Percentiles rank a stretch among this genome's conserved stretches.
Evolutionary conservation across 2,888 invertebrate species (phyloP).

Genomic region (Drosophila demipolita): DNA sequence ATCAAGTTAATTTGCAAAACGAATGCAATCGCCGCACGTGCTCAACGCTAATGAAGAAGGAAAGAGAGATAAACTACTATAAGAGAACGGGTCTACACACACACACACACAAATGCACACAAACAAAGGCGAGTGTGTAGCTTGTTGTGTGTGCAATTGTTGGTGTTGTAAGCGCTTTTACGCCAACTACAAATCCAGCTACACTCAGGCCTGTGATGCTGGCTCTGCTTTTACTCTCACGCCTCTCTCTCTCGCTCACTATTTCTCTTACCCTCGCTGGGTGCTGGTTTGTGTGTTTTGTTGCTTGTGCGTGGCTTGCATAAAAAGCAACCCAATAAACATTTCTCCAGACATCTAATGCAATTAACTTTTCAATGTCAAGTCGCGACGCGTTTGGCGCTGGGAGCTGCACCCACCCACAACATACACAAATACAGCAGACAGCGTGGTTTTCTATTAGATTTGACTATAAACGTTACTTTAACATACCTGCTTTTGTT

Average conservation of each 20-base stretch:
- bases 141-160: conserved; percentile 41
- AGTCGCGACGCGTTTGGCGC: conserved; percentile 49
- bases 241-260: conserved; percentile 27
- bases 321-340: conserved; percentile 66
- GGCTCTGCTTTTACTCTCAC: conserved; percentile 24
- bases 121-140: conserved; percentile 1
- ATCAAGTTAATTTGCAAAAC: background rate
- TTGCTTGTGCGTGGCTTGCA: conserved; percentile 71
- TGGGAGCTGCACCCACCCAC: conserved; percentile 33
- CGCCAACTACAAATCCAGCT: conserved; percentile 62
- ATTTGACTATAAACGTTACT: conserved; percentile 27
- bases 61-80: conserved; percentile 21
- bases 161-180: conserved; percentile 67
- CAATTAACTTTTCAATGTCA: conserved; percentile 71
- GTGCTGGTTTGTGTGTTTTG: conserved; percentile 15
- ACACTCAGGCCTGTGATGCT: conserved; percentile 49
- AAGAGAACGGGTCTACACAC: conserved; percentile 38
- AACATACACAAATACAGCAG: conserved; percentile 13
- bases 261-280: background rate
- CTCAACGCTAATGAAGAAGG: conserved; percentile 7
- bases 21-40: background rate
- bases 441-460: conserved; percentile 55
- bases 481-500: conserved; percentile 44
- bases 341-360: conserved; percentile 53
- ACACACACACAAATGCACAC: too few relatives aligned